phyloP scores from a whole-genome alignment of 2,113 vertebrate species.

The Varanus komodoensis region DNA sequence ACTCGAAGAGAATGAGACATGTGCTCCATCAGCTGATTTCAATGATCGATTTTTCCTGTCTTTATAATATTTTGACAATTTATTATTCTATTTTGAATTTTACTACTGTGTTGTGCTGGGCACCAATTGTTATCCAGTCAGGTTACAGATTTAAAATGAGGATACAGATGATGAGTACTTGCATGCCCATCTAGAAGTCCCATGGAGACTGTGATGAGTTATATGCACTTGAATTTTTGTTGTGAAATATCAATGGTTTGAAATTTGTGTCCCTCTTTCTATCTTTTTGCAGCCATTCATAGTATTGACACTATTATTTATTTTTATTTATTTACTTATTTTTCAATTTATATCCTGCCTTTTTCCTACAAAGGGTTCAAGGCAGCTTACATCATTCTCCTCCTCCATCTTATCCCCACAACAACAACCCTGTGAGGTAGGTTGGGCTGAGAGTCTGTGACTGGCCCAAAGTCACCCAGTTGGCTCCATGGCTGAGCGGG shows the following conservation, averaged over 20 bases:
- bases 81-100: neutral
- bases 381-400: too few species aligned
- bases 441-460: too few species aligned
- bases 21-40: neutral
- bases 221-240: neutral
- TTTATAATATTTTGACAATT: neutral
- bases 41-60: neutral
- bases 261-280: conserved; percentile 37
- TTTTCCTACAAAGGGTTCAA: too few species aligned
- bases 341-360: too few species aligned
- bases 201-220: neutral
- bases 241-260: neutral
- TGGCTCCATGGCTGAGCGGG: too few species aligned
- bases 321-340: too few species aligned
- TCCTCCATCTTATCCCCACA: too few species aligned
- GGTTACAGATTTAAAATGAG: neutral
- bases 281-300: conserved; percentile 38
- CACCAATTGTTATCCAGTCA: neutral
- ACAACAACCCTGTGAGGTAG: too few species aligned
- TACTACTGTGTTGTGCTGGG: neutral
- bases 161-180: neutral
- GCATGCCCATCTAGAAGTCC: neutral
- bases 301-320: neutral
- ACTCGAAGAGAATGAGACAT: neutral
- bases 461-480: too few species aligned